A percentile compares a stretch with the other conserved stretches of the same genome.
Evolutionary conservation across 2,888 invertebrate species (phyloP).

Genomic region (Eudemis profundana): DNA sequence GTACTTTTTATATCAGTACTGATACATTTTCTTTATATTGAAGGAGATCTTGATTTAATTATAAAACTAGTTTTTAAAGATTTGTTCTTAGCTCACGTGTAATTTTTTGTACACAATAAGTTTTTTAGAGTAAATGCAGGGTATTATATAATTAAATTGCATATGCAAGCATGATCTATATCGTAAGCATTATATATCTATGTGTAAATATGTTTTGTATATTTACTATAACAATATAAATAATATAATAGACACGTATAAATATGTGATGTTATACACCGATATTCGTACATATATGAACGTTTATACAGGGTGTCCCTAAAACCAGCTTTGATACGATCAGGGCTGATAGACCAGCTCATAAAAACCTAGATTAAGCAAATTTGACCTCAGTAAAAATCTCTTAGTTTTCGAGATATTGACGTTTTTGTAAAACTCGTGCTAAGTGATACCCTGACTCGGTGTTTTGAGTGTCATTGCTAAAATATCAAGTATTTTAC

Average conservation of each 20-base stretch:
- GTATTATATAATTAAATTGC: background rate
- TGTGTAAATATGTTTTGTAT: conserved; percentile 21
- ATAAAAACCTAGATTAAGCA: no score
- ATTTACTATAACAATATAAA: background rate
- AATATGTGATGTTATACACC: conserved; percentile 25
- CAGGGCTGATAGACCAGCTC: no score
- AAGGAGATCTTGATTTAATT: conserved; percentile 12
- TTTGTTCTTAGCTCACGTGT: conserved; percentile 21
- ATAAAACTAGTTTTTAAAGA: conserved; percentile 8
- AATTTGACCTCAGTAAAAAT: no score
- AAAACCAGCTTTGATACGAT: no score
- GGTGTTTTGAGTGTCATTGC: no score
- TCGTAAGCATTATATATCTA: background rate
- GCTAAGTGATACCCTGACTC: no score
- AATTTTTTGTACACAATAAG: conserved; percentile 1
- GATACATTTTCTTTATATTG: conserved; percentile 2
- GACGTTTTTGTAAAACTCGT: no score
- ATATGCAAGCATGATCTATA: background rate
- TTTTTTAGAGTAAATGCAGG: background rate
- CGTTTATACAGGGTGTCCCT: no score
- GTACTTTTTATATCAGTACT: background rate
- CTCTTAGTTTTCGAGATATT: no score
- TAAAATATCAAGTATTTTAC: no score
- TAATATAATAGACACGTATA: conserved; percentile 18
- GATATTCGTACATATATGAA: background rate